phyloP scores from a whole-genome alignment of 1,140 invertebrate species.

The Orius laevigatus region DNA sequence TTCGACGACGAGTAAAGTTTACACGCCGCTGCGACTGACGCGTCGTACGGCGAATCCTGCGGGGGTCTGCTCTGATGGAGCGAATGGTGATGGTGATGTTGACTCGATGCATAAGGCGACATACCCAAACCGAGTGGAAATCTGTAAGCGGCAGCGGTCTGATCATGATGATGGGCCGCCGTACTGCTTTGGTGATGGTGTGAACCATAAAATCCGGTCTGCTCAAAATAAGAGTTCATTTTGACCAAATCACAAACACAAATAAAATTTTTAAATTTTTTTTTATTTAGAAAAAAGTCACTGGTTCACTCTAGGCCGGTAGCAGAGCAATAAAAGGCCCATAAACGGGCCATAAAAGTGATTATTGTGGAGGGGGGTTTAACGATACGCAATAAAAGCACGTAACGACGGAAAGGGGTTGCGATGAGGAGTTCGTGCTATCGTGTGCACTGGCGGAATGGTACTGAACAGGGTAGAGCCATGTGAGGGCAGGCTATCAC shows the following conservation, averaged over 20 bases:
- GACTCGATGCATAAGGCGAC: conserved; percentile 58
- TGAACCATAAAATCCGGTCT: conserved; percentile 80
- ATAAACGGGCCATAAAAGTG: conserved; percentile 14
- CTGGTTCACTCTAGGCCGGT: conserved; percentile 7
- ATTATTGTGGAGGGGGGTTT: conserved; percentile 8
- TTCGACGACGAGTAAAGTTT: conserved; percentile 60
- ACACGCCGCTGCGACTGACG: conserved; percentile 67
- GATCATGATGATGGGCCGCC: conserved; percentile 48
- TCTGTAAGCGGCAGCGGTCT: conserved; percentile 51
- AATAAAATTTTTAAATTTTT: neutral
- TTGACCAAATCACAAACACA: conserved; percentile 25
- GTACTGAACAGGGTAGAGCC: conserved; percentile 5
- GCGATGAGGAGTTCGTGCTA: neutral
- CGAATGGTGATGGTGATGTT: conserved; percentile 60
- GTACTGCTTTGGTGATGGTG: conserved; percentile 61
- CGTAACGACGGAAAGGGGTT: conserved; percentile 11
- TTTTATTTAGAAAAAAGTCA: conserved; percentile 4
- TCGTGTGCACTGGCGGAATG: conserved; percentile 6
- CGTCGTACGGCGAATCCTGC: conserved; percentile 76
- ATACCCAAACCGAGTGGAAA: conserved; percentile 67
- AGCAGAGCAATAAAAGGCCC: conserved; percentile 12
- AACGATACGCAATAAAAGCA: conserved; percentile 12
- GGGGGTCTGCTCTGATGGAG: conserved; percentile 59
- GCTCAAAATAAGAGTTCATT: conserved; percentile 93
- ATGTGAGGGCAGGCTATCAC: conserved; percentile 10